phyloP scores from a whole-genome alignment of 2,797 vertebrate genomes.

The Phaenicophaeus curvirostris region DNA sequence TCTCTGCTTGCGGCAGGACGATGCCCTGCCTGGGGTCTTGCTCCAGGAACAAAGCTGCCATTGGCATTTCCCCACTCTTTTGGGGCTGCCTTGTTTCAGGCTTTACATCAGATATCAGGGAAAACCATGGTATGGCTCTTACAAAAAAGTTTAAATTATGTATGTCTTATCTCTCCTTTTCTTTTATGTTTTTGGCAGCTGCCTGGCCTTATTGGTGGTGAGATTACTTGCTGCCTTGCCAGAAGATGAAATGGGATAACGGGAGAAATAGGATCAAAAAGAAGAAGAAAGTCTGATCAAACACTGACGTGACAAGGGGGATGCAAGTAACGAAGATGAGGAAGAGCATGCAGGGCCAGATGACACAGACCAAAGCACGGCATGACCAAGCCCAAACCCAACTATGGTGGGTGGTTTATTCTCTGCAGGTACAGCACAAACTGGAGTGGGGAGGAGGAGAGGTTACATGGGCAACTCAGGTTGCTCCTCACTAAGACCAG shows the following conservation, averaged over 20 bases:
- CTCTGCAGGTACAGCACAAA: background rate
- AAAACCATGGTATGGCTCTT: background rate
- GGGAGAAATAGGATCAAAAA: background rate
- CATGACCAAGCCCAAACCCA: accelerated
- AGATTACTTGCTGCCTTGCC: constrained; percentile 7
- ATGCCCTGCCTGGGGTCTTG: background rate
- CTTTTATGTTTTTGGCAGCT: constrained; percentile 30
- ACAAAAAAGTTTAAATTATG: background rate
- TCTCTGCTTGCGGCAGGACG: background rate
- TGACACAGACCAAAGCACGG: background rate
- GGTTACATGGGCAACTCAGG: background rate
- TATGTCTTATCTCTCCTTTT: background rate
- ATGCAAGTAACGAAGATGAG: background rate
- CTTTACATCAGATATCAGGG: background rate
- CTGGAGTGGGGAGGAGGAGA: background rate
- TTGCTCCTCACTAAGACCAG: background rate
- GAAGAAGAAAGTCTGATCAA: background rate
- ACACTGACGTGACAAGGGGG: background rate
- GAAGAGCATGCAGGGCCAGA: accelerated
- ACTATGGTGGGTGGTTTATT: accelerated
- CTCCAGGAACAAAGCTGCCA: background rate
- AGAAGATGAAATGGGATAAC: background rate
- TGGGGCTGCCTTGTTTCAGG: background rate
- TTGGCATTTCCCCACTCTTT: background rate
- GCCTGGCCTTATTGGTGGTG: background rate